Evolutionary conservation across 2,797 vertebrate genomes (phyloP).

Genomic region (Acrossocheilus wenchowensis): DNA sequence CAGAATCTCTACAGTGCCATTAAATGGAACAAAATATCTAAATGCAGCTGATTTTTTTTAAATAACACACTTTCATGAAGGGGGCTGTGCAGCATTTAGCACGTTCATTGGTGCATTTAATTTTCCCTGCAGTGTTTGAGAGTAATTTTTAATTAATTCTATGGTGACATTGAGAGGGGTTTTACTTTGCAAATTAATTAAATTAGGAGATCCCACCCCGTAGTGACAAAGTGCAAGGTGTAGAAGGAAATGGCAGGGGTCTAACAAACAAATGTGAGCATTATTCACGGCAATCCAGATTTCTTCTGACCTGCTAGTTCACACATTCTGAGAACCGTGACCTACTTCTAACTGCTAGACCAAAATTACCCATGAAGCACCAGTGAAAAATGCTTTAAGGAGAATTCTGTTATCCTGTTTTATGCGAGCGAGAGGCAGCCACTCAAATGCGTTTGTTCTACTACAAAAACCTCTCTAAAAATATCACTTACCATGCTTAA

Average conservation of each 20-base stretch:
- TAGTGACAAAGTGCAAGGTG: constrained; percentile 5
- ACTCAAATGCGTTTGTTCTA: background rate
- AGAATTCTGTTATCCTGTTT: constrained; percentile 34
- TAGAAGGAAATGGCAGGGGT: background rate
- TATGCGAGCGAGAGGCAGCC: background rate
- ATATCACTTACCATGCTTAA: background rate
- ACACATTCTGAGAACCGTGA: constrained; percentile 48
- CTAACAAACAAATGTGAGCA: background rate
- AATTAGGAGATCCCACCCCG: constrained; percentile 15
- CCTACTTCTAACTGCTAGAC: constrained; percentile 49
- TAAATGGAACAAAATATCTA: background rate
- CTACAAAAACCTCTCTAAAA: background rate
- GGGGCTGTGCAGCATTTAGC: background rate
- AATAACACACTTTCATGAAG: background rate
- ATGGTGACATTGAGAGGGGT: constrained; percentile 12
- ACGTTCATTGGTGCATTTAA: constrained; percentile 30
- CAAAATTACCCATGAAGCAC: constrained; percentile 51
- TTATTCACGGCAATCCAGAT: constrained; percentile 31
- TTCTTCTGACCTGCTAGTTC: constrained; percentile 49
- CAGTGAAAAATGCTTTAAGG: constrained; percentile 42
- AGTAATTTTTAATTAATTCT: background rate
- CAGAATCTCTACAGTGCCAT: background rate
- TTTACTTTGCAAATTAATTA: constrained; percentile 33
- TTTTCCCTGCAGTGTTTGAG: constrained; percentile 2
- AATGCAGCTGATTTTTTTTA: background rate